Conservation (phyloP, 2,797 vertebrate species). For the Rachycentron canadum region DNA sequence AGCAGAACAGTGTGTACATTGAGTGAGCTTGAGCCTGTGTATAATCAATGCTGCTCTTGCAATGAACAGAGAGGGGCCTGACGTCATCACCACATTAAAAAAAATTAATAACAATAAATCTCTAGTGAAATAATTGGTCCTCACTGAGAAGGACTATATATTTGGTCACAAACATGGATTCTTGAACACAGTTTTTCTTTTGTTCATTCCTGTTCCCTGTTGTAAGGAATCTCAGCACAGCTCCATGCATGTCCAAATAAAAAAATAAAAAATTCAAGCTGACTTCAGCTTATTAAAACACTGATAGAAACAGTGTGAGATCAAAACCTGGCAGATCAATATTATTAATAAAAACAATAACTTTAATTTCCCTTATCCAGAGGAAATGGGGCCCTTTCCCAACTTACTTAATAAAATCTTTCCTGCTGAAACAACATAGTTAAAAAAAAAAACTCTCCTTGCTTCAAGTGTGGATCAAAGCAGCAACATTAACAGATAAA, state of each 20-base stretch:
- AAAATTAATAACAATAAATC: background rate
- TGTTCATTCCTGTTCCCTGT: background rate
- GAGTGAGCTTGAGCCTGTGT: slow-evolving; percentile 6
- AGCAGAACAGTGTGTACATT: slow-evolving; percentile 19
- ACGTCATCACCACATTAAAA: background rate
- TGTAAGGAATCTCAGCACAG: background rate
- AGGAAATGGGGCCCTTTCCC: background rate
- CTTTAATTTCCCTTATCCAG: background rate
- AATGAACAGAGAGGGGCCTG: background rate
- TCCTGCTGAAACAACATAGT: background rate
- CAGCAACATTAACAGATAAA: background rate
- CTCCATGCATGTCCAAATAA: background rate
- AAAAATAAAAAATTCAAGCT: background rate
- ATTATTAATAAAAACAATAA: background rate
- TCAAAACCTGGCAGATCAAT: background rate
- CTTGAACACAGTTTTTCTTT: background rate
- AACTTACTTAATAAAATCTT: background rate
- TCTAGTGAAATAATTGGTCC: background rate
- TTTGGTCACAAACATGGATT: background rate
- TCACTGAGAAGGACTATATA: background rate
- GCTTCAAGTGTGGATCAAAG: background rate
- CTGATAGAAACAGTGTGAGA: background rate
- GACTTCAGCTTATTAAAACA: background rate
- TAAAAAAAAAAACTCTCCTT: background rate
- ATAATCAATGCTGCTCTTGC: slow-evolving; percentile 13